Percentiles rank a stretch among this genome's conserved stretches.
Conservation (phyloP, 2,888 invertebrate species). For the Machimus atricapillus region DNA sequence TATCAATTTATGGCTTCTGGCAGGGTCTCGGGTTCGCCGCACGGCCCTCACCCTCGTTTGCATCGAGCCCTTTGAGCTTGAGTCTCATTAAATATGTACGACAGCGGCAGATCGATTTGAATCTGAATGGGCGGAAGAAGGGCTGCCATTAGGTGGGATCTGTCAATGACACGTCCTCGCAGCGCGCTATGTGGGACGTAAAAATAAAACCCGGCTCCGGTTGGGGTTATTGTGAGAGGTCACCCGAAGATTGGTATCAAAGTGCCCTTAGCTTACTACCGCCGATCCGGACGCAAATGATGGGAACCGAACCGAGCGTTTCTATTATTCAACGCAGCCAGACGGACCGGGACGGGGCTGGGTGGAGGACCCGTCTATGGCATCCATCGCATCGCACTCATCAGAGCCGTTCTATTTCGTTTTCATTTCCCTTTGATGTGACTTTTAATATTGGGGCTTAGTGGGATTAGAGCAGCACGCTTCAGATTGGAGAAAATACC, state of each 20-base stretch:
- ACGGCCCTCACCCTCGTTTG: constrained; percentile 1
- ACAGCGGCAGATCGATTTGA: constrained; percentile 41
- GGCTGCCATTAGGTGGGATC: constrained; percentile 30
- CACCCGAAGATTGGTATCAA: constrained; percentile 28
- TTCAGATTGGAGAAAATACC: not conserved
- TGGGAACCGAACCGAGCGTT: not conserved
- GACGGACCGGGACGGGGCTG: not conserved
- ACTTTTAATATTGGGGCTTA: not conserved
- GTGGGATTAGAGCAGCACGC: not conserved
- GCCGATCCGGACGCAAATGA: constrained; percentile 10
- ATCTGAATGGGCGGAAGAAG: constrained; percentile 40
- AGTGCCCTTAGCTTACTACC: not conserved
- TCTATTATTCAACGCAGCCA: not conserved
- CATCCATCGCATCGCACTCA: not conserved
- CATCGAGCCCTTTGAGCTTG: constrained; percentile 2
- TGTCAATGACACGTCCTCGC: not conserved
- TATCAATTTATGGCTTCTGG: constrained; percentile 7
- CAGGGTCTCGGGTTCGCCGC: not conserved
- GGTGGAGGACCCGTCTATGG: not conserved
- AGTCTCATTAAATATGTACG: constrained; percentile 40
- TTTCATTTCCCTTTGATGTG: not conserved
- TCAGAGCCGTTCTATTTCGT: not conserved
- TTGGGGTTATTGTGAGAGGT: constrained; percentile 36
- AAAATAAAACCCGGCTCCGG: constrained; percentile 21
- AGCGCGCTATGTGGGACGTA: not conserved